Evolutionary conservation across 2,113 vertebrate genomes (phyloP).

Genomic region (Catharus minimus): DNA sequence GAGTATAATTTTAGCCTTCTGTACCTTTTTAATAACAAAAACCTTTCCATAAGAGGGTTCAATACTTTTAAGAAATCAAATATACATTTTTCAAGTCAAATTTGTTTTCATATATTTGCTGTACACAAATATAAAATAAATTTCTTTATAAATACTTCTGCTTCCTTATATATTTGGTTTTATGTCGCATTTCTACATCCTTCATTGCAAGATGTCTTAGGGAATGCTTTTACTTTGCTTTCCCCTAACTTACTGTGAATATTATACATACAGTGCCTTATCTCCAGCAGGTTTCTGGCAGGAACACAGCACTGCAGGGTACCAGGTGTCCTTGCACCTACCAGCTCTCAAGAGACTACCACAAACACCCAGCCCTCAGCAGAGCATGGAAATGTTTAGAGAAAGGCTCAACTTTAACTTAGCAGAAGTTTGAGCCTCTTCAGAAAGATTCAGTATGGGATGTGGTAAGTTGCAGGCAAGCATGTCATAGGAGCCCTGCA

Average conservation of each 20-base stretch:
- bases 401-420: neutral
- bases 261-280: neutral
- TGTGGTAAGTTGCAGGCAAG: neutral
- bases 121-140: slow-evolving; percentile 76
- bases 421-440: neutral
- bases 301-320: neutral
- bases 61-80: slow-evolving; percentile 67
- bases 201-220: neutral
- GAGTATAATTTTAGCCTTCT: slow-evolving; percentile 65
- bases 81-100: slow-evolving; percentile 66
- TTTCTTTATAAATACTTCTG: slow-evolving; percentile 69
- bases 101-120: slow-evolving; percentile 75
- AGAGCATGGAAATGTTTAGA: slow-evolving; percentile 1
- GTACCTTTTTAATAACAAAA: slow-evolving; percentile 69
- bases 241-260: neutral
- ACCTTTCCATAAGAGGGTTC: slow-evolving; percentile 57
- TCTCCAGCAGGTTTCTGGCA: neutral
- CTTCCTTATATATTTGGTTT: neutral
- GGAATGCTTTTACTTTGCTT: neutral
- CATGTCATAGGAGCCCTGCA: neutral
- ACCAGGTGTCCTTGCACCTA: neutral
- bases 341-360: neutral
- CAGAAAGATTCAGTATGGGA: neutral
- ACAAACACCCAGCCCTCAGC: neutral
- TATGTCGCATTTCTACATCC: neutral